phyloP scores from a whole-genome alignment of 2,797 vertebrate species.

The Polyboroides typus region DNA sequence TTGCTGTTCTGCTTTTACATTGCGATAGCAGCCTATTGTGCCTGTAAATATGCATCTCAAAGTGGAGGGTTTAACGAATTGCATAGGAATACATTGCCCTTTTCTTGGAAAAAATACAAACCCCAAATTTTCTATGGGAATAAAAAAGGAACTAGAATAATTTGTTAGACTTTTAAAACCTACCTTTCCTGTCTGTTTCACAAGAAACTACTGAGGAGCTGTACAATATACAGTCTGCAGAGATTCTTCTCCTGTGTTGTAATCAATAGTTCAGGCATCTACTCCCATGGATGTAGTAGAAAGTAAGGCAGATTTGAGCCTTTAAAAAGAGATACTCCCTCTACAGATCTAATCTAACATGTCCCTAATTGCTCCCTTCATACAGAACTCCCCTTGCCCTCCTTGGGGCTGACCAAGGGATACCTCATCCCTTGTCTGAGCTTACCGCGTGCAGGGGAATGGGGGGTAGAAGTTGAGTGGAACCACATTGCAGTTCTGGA shows the following conservation, averaged over 20 bases:
- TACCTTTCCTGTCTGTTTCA: not conserved
- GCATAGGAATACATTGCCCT: not conserved
- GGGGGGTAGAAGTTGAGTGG: not conserved
- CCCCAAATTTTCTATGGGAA: not conserved
- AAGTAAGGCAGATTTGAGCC: not conserved
- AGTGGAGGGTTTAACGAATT: not conserved
- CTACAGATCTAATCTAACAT: not conserved
- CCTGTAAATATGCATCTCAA: not conserved
- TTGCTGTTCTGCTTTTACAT: conserved; percentile 19
- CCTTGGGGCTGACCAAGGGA: not conserved
- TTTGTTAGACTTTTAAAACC: not conserved
- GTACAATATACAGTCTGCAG: not conserved
- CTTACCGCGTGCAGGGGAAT: fast-evolving
- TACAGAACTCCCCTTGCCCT: not conserved
- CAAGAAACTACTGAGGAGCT: not conserved
- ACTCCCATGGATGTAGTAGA: not conserved
- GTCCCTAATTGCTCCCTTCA: not conserved
- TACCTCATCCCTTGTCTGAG: not conserved
- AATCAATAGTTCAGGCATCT: not conserved
- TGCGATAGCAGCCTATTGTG: not conserved
- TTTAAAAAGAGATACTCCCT: not conserved
- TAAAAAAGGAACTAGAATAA: not conserved
- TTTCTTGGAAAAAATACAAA: not conserved
- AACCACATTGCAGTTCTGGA: fast-evolving
- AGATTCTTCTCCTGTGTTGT: not conserved